Percentiles rank a stretch among this genome's conserved stretches.
These are phyloP conservation scores for Equus quagga DNA, from an alignment of 2,113 vertebrate species.

Conservation along the genomic window DNA sequence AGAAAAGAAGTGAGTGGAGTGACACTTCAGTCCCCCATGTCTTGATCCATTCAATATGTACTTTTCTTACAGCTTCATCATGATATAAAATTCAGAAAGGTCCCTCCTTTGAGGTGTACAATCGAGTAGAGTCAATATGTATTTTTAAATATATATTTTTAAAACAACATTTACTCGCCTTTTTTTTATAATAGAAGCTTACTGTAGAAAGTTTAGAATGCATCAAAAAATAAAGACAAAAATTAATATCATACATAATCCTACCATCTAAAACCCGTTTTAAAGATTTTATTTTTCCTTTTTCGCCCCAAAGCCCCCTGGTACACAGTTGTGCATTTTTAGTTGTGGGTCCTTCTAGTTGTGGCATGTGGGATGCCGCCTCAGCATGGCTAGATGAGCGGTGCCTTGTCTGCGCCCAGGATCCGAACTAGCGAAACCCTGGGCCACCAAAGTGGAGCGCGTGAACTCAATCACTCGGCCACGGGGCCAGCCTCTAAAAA, in stretches of 20 bases:
- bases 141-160: background rate
- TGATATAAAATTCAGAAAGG: background rate
- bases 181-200: background rate
- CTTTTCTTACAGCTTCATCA: background rate
- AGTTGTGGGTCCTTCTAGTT: no score
- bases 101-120: background rate
- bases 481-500: background rate
- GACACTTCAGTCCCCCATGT: background rate
- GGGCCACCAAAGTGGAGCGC: no score
- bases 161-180: constrained; percentile 2
- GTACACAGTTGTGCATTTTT: no score
- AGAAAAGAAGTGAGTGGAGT: background rate
- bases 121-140: background rate
- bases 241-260: background rate
- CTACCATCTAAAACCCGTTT: constrained; percentile 15
- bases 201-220: background rate
- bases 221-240: background rate
- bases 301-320: no score
- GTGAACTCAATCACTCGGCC: no score
- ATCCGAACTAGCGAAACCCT: no score
- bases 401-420: no score
- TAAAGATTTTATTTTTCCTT: background rate
- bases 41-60: background rate
- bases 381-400: no score
- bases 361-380: no score